Evolutionary conservation across 1,140 invertebrate genomes (phyloP).

Genomic region (Magallana ariakensis): DNA sequence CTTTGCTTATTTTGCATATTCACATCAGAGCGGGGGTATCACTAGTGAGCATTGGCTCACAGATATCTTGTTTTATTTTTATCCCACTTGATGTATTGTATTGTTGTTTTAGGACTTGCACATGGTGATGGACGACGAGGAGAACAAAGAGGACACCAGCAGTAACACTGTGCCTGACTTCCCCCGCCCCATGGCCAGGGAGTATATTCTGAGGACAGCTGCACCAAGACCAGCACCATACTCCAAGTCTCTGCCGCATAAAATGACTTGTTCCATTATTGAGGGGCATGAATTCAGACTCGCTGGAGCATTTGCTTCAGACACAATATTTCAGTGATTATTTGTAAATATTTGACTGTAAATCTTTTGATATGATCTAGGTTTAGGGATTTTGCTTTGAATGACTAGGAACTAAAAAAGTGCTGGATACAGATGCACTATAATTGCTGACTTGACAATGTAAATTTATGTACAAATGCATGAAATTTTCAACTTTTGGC

Average conservation of each 20-base stretch:
- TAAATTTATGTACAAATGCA: too few relatives aligned
- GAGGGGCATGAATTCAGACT: conserved; percentile 84
- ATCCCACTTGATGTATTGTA: neutral
- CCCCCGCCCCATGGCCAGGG: conserved; percentile 83
- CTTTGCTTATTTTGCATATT: too few relatives aligned
- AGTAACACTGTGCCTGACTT: conserved; percentile 78
- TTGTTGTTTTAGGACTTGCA: conserved; percentile 53
- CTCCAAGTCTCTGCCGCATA: conserved; percentile 84
- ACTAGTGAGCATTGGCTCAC: too few relatives aligned
- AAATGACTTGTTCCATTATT: conserved; percentile 84
- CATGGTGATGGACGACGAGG: conserved; percentile 54
- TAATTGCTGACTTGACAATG: neutral
- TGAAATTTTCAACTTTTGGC: too few relatives aligned
- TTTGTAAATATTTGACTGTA: neutral
- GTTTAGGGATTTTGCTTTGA: neutral
- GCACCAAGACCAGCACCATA: conserved; percentile 83
- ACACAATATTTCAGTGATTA: conserved; percentile 83
- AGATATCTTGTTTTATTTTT: too few relatives aligned
- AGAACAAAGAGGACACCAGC: conserved; percentile 45
- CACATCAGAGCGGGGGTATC: too few relatives aligned
- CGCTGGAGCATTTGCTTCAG: conserved; percentile 86
- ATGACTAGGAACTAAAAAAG: neutral
- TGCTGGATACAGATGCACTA: conserved; percentile 10
- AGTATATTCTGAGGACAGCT: conserved; percentile 86
- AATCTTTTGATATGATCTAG: neutral